phyloP scores from a whole-genome alignment of 2,113 vertebrate genomes.

The Chrysochloris asiatica region DNA sequence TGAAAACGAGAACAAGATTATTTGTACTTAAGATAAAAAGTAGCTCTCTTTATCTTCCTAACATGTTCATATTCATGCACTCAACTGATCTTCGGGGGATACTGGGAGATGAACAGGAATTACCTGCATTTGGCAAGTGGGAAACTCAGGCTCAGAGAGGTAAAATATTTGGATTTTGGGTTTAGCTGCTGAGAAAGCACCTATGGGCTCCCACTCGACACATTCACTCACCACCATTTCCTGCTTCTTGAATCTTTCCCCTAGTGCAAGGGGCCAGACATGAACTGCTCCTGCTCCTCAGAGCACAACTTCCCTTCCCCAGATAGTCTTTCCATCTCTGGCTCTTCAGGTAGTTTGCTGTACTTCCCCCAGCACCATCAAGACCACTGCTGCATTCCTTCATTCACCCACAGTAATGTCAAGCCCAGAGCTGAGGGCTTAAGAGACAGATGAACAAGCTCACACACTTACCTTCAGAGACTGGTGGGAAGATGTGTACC shows the following conservation, averaged over 20 bases:
- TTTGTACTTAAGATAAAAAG: too few species aligned
- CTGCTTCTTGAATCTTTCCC: not conserved
- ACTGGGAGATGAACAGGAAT: not conserved
- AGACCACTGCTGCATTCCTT: not conserved
- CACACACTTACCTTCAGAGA: not conserved
- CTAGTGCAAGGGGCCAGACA: not conserved
- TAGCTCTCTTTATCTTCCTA: not conserved
- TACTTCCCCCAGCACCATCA: not conserved
- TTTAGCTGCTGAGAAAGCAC: not conserved
- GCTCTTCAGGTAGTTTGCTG: not conserved
- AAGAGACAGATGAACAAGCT: not conserved
- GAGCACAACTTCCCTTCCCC: not conserved
- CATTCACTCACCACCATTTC: not conserved
- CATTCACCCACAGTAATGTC: not conserved
- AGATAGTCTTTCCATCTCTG: not conserved
- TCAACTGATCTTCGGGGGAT: not conserved
- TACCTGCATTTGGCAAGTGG: not conserved
- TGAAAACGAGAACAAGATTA: not conserved
- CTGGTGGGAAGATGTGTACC: not conserved
- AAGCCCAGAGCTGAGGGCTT: not conserved
- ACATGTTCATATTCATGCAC: not conserved
- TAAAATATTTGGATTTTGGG: not conserved
- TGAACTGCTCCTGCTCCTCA: not conserved
- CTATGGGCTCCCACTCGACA: not conserved
- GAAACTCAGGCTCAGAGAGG: not conserved